These are phyloP conservation scores for Tenthredo mesomela DNA, from an alignment of 2,888 invertebrate genomes.

Conservation along the genomic window DNA sequence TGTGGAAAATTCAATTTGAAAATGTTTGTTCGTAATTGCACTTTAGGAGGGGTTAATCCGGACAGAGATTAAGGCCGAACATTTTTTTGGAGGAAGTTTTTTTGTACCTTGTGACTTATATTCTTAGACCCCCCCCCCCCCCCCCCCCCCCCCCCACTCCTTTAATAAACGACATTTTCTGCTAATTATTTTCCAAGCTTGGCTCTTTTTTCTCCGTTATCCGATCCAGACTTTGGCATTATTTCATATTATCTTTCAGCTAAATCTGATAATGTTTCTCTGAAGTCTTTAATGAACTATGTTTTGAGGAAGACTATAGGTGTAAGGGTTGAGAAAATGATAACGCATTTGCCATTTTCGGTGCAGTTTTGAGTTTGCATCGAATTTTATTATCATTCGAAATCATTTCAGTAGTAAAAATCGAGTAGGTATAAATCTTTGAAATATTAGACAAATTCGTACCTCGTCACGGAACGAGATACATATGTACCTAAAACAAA, in stretches of 20 bases:
- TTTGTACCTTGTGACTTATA: background rate
- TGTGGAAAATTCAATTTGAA: background rate
- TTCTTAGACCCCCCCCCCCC: background rate
- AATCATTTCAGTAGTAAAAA: background rate
- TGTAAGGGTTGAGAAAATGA: background rate
- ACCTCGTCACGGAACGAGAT: background rate
- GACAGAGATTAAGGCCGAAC: background rate
- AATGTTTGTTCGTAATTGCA: background rate
- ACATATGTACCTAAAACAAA: background rate
- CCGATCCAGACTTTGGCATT: conserved; percentile 30
- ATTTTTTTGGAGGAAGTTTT: background rate
- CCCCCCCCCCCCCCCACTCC: background rate
- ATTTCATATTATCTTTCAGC: conserved; percentile 6
- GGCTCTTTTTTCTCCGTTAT: background rate
- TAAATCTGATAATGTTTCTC: background rate
- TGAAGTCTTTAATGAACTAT: background rate
- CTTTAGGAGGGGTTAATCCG: background rate
- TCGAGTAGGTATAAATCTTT: background rate
- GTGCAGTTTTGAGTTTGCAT: background rate
- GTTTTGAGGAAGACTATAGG: background rate
- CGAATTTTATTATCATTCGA: background rate
- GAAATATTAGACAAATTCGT: background rate
- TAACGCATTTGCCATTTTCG: background rate
- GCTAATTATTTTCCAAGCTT: conserved; percentile 29
- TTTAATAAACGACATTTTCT: background rate